These are phyloP conservation scores for Odobenus rosmarus DNA, from an alignment of 2,113 vertebrate genomes.

Conservation along the genomic window DNA sequence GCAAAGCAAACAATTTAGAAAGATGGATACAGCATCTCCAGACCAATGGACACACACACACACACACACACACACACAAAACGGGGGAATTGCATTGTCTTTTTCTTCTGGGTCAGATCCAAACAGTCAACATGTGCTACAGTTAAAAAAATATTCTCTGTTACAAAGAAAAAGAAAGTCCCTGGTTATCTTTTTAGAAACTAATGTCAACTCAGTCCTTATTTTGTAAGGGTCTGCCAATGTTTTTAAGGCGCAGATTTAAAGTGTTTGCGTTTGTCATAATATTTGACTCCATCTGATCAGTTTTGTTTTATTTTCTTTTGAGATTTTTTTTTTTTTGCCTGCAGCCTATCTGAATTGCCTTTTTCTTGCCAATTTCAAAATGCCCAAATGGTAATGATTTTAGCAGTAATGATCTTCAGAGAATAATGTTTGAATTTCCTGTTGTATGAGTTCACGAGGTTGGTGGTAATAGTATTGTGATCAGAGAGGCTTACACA, in stretches of 20 bases:
- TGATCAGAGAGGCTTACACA: too few relatives aligned
- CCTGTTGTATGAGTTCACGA: too few relatives aligned
- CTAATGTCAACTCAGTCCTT: not conserved
- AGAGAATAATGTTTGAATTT: not conserved
- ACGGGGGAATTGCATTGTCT: rapidly evolving
- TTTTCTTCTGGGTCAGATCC: too few relatives aligned
- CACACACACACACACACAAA: not conserved
- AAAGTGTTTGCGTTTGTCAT: not conserved
- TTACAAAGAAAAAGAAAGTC: not conserved
- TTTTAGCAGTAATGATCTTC: not conserved
- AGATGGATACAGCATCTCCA: too few relatives aligned
- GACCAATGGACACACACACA: not conserved
- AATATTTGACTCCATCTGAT: not conserved
- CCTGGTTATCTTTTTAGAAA: not conserved
- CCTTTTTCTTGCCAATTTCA: not conserved
- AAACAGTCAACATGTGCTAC: not conserved
- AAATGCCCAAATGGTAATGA: not conserved
- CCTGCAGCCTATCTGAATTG: not conserved
- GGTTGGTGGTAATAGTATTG: rapidly evolving
- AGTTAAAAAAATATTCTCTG: not conserved
- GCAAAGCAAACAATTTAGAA: not conserved
- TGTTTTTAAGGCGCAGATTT: not conserved
- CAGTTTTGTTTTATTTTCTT: not conserved
- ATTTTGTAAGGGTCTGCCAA: not conserved
- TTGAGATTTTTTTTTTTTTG: too few relatives aligned